Evolutionary conservation across 2,113 vertebrate genomes (phyloP).

Genomic region (Pollimyrus isidori): DNA sequence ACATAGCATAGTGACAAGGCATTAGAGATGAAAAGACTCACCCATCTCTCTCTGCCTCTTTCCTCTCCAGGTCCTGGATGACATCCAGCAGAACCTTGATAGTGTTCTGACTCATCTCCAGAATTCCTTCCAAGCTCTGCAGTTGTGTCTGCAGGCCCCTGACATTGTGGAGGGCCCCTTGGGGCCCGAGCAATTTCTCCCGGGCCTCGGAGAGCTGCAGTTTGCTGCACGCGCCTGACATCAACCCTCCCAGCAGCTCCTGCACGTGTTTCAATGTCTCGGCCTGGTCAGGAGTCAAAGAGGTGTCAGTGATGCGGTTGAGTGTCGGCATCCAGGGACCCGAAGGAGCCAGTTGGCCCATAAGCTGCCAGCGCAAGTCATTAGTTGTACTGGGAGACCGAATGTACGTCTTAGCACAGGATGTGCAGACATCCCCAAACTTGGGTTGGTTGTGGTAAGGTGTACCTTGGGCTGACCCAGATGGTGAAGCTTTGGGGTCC

Average conservation of each 20-base stretch:
- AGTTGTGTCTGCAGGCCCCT: constrained; percentile 70
- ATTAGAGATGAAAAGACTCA: constrained; percentile 43
- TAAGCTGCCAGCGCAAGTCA: constrained; percentile 20
- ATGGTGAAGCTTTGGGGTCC: constrained; percentile 32
- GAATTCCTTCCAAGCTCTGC: constrained; percentile 74
- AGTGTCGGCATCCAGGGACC: constrained; percentile 41
- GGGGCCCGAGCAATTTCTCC: constrained; percentile 50
- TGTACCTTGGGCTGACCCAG: constrained; percentile 56
- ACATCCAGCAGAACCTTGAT: constrained; percentile 79
- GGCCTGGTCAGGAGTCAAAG: constrained; percentile 47
- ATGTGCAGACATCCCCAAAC: constrained; percentile 56
- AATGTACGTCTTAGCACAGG: constrained; percentile 55
- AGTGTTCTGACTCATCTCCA: constrained; percentile 82
- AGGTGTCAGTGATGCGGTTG: constrained; percentile 35
- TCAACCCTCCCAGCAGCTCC: constrained; percentile 68
- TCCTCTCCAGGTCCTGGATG: constrained; percentile 84
- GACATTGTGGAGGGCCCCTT: constrained; percentile 56
- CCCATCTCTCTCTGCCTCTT: constrained; percentile 76
- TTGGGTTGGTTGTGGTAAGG: constrained; percentile 54
- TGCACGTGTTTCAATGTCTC: constrained; percentile 63
- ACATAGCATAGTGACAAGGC: neutral
- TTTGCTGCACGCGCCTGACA: constrained; percentile 62
- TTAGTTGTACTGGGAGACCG: neutral
- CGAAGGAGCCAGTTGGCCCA: constrained; percentile 43
- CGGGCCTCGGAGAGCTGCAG: constrained; percentile 51